These are phyloP conservation scores for Ochropleura leucogaster DNA, from an alignment of 2,888 invertebrate species.

Conservation along the genomic window DNA sequence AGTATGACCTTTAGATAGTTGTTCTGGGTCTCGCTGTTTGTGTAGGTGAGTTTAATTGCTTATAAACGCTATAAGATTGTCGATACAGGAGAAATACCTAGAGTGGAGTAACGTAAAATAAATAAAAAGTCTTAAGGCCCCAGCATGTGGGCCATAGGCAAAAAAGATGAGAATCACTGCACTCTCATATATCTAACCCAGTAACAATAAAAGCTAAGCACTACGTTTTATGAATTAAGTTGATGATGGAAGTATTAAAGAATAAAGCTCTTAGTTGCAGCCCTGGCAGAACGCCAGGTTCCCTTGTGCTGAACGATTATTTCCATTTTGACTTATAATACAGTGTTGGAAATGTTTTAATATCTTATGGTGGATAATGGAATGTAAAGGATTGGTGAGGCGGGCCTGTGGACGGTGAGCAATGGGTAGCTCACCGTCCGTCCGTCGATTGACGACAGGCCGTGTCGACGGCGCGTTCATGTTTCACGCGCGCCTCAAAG, in stretches of 20 bases:
- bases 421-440: no score
- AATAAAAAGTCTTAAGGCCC: neutral
- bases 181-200: constrained; percentile 18
- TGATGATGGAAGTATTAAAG: constrained; percentile 74
- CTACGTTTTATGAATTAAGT: constrained; percentile 64
- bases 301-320: constrained; percentile 74
- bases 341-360: constrained; percentile 66
- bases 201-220: constrained; percentile 30
- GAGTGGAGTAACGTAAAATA: no score
- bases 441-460: no score
- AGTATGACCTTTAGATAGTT: no score
- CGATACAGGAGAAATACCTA: no score
- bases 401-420: no score
- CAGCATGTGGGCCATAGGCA: neutral
- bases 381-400: constrained; percentile 10
- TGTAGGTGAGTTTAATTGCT: no score
- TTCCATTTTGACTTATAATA: constrained; percentile 74
- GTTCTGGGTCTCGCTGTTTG: no score
- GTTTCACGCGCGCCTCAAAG: no score
- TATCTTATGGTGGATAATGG: constrained; percentile 62
- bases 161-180: neutral
- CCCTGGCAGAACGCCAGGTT: constrained; percentile 77
- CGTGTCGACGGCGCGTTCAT: no score
- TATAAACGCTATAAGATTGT: no score
- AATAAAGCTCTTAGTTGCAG: constrained; percentile 76